A percentile compares a stretch with the other conserved stretches of the same genome.
Conservation (phyloP, 2,888 invertebrate species). For the Lypha dubia region DNA sequence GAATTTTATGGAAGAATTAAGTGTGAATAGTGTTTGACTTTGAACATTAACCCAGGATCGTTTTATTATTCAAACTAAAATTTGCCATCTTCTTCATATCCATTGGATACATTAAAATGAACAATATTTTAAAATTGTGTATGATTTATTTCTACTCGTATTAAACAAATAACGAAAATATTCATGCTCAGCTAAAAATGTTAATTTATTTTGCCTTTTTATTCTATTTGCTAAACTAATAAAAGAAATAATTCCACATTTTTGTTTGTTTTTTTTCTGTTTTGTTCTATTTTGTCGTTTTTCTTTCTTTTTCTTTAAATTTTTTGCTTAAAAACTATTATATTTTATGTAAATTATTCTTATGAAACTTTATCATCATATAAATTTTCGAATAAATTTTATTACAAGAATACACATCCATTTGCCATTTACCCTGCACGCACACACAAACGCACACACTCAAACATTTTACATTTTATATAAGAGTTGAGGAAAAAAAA, state of each 20-base stretch:
- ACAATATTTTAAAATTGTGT: constrained; percentile 55
- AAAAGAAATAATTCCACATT: constrained; percentile 59
- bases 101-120: constrained; percentile 7
- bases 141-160: constrained; percentile 62
- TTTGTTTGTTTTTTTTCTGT: too few relatives aligned
- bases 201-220: constrained; percentile 61
- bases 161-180: constrained; percentile 23
- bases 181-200: constrained; percentile 63
- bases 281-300: too few relatives aligned
- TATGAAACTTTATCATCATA: constrained; percentile 71
- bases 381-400: constrained; percentile 71
- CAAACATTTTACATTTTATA: constrained; percentile 34
- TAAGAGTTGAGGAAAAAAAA: constrained; percentile 18
- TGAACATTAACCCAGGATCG: constrained; percentile 26
- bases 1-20: neutral
- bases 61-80: constrained; percentile 54
- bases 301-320: constrained; percentile 30
- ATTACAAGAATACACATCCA: constrained; percentile 59
- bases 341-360: constrained; percentile 71
- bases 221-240: constrained; percentile 62
- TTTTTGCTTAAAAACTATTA: constrained; percentile 69
- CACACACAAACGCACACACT: constrained; percentile 18
- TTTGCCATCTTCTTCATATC: neutral
- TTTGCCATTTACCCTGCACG: constrained; percentile 12
- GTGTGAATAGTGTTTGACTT: constrained; percentile 18